Conservation (phyloP, 2,113 vertebrate genomes). For the Proterorhinus semilunaris region DNA sequence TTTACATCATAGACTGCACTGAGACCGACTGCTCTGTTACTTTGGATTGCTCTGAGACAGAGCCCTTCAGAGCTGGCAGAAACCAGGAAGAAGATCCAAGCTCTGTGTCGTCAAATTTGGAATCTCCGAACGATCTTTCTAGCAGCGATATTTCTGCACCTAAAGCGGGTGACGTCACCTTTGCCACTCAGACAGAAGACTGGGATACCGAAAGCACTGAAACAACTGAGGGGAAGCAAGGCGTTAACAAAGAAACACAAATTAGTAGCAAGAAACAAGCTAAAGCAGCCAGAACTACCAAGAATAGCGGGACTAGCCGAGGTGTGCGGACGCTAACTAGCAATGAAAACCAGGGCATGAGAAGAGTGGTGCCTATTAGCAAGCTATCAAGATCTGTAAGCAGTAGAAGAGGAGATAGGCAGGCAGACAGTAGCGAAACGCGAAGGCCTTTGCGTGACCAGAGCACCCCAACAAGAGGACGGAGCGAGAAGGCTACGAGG, state of each 20-base stretch:
- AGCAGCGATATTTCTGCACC: constrained; percentile 51
- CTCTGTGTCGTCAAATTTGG: constrained; percentile 73
- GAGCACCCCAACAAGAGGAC: constrained; percentile 77
- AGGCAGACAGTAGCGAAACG: constrained; percentile 61
- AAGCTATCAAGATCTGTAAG: constrained; percentile 70
- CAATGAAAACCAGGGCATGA: constrained; percentile 85
- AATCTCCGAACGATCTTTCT: constrained; percentile 63
- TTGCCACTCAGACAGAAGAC: constrained; percentile 59
- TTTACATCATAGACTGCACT: constrained; percentile 77
- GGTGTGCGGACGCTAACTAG: constrained; percentile 78
- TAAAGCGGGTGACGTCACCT: constrained; percentile 44
- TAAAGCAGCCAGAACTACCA: constrained; percentile 61
- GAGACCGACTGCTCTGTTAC: constrained; percentile 89
- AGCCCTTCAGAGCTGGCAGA: constrained; percentile 66
- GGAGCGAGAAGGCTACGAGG: constrained; percentile 73
- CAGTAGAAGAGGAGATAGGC: constrained; percentile 75
- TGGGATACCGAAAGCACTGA: constrained; percentile 71
- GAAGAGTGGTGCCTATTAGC: constrained; percentile 90
- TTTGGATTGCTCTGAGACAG: constrained; percentile 84
- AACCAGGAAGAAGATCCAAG: constrained; percentile 54
- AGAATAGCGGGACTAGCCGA: constrained; percentile 51
- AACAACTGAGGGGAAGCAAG: constrained; percentile 57
- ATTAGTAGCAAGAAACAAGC: constrained; percentile 39
- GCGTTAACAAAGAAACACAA: constrained; percentile 31
- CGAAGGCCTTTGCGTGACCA: constrained; percentile 75